Base-by-base conservation (phyloP, 2,113 vertebrate genomes). In the Otocyon megalotis region DNA sequence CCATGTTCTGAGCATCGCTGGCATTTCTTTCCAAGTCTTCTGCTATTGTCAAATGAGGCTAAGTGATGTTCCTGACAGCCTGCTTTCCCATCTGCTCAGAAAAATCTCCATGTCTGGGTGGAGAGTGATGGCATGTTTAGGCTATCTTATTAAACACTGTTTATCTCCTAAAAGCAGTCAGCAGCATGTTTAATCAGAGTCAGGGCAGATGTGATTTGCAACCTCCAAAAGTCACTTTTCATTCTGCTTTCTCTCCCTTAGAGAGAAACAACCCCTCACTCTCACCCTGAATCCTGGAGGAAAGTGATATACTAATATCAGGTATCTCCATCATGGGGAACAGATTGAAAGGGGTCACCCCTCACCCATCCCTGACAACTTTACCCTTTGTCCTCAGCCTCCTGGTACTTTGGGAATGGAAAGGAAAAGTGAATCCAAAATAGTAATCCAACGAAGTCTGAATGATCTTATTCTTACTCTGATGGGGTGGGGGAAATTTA, bases 91-190 rank as follows among this genome's bases (percentile, higher is more conserved):
- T 84, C 91, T 88, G 48, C 82, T 91, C 24, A 54, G 65, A 79
- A 94, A 92, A 93, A n/a, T 54, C 77, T 86, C 54, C 84, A 14
- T 12, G 72, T 88, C 86, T 60, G 30, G 6, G 50, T 54, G 83
- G 65, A 96, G 96, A 94, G 50, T 43, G 89, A 80, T 54, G 71
- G 62, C 58, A 30, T 28, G 8, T 92, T 94, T 15, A 56, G 69
- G 69, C 86, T 90, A 77, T 87, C 86, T 76, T 60, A 93, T 92
- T 93, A 94, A 94, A 94, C 26, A 35, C 35, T 63, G 53, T 82
- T 97, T 97, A 93, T 94, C 94, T 97, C 74, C 86, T 87, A 22
- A 81, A 83, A 92, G 60, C 92, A 90, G 77, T 54, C 77, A 14
- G 91, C 22, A 12, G 60, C 9, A 5, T 20, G 30, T 76, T 98